phyloP scores from a whole-genome alignment of 1,140 invertebrate species.

The Cotesia vestalis region DNA sequence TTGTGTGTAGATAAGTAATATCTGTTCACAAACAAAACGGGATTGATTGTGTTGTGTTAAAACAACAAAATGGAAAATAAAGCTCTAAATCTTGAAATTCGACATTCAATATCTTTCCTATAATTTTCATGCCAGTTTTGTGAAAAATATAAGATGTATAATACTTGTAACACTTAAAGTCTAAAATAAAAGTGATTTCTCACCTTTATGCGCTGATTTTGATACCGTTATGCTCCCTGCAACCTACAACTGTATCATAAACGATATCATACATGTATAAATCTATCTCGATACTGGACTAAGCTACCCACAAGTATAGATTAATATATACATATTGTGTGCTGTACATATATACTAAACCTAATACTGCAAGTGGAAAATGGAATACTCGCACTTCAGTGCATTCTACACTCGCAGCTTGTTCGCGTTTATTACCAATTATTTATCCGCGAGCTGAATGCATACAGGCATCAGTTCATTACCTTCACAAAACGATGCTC shows the following conservation, averaged over 20 bases:
- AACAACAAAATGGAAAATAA: no score
- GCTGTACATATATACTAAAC: neutral
- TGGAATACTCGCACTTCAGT: neutral
- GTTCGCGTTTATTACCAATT: slow-evolving; percentile 35
- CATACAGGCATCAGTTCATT: slow-evolving; percentile 30
- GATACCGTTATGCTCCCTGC: slow-evolving; percentile 18
- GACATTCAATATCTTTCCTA: no score
- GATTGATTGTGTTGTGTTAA: no score
- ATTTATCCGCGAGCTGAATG: slow-evolving; percentile 23
- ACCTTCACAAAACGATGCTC: slow-evolving; percentile 2
- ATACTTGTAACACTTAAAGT: no score
- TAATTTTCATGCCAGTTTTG: no score
- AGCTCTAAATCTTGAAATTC: no score
- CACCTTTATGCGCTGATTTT: slow-evolving; percentile 5
- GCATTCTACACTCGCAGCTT: slow-evolving; percentile 30
- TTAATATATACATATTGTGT: neutral
- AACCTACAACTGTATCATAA: slow-evolving; percentile 9
- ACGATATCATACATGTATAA: no score
- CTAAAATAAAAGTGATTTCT: neutral
- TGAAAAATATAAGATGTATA: no score
- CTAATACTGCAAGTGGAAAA: slow-evolving; percentile 1
- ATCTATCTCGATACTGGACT: neutral
- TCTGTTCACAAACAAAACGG: no score
- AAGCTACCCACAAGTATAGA: slow-evolving; percentile 11
- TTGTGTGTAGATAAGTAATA: no score